Conservation (phyloP, 1,140 invertebrate species). For the Drosophila prosaltans region DNA sequence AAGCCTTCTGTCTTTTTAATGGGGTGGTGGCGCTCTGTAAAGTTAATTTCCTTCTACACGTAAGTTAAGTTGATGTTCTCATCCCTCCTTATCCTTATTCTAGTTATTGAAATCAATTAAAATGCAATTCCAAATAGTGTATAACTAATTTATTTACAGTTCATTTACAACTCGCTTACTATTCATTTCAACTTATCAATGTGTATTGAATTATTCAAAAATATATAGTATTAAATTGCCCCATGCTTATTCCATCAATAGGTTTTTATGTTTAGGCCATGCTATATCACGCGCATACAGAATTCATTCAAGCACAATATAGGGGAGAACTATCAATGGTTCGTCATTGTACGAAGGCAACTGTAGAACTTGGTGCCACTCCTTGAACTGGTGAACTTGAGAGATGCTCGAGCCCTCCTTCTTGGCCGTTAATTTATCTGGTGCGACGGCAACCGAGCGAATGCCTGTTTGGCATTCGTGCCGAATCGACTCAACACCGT, state of each 20-base stretch:
- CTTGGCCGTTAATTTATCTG: neutral
- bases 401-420: neutral
- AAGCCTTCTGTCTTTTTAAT: neutral
- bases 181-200: slow-evolving; percentile 25
- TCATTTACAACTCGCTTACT: slow-evolving; percentile 52
- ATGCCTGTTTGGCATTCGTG: slow-evolving; percentile 61
- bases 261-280: slow-evolving; percentile 14
- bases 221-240: slow-evolving; percentile 15
- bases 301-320: slow-evolving; percentile 92
- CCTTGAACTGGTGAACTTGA: slow-evolving; percentile 85
- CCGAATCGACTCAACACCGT: neutral
- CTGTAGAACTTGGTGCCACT: slow-evolving; percentile 91
- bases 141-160: slow-evolving; percentile 67
- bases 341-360: slow-evolving; percentile 88
- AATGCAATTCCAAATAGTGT: slow-evolving; percentile 2
- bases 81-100: too few relatives aligned
- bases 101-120: neutral
- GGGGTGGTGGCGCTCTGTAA: neutral
- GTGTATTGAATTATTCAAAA: slow-evolving; percentile 30
- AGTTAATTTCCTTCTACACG: too few relatives aligned
- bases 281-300: slow-evolving; percentile 18
- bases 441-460: slow-evolving; percentile 33
- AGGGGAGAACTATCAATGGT: slow-evolving; percentile 93
- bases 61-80: too few relatives aligned
- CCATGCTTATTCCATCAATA: slow-evolving; percentile 7